phyloP scores from a whole-genome alignment of 2,797 vertebrate genomes.

The Erpetoichthys calabaricus region DNA sequence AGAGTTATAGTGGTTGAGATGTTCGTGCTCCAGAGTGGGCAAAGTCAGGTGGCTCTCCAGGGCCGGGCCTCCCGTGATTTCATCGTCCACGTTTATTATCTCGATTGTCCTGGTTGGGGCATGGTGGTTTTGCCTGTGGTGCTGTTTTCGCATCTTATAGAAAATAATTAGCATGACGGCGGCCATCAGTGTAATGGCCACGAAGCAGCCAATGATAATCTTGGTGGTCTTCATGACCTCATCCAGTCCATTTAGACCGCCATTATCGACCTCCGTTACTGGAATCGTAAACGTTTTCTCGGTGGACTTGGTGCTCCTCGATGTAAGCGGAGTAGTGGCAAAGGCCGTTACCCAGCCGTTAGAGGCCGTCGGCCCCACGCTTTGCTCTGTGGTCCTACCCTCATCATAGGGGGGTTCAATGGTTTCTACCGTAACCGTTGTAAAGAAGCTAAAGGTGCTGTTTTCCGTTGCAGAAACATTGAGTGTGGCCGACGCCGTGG shows the following conservation, averaged over 20 bases:
- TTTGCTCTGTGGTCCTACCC: slow-evolving; percentile 75
- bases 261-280: slow-evolving; percentile 70
- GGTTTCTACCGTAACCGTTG: slow-evolving; percentile 95
- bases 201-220: slow-evolving; percentile 98
- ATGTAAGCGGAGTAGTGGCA: slow-evolving; percentile 68
- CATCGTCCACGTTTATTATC: slow-evolving; percentile 97
- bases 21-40: slow-evolving; percentile 93
- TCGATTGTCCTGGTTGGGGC: slow-evolving; percentile 91
- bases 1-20: slow-evolving; percentile 96
- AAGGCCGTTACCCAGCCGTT: slow-evolving; percentile 69
- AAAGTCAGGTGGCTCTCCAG: slow-evolving; percentile 93
- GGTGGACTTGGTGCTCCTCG: slow-evolving; percentile 75
- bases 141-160: slow-evolving; percentile 99
- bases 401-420: slow-evolving; percentile 88
- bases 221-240: slow-evolving; percentile 99
- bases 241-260: slow-evolving; percentile 78
- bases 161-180: slow-evolving; percentile 98
- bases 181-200: slow-evolving; percentile 97
- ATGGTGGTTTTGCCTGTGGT: slow-evolving; percentile 94
- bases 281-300: slow-evolving; percentile 86
- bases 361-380: slow-evolving; percentile 74
- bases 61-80: slow-evolving; percentile 79
- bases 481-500: slow-evolving; percentile 89
- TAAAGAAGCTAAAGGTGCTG: slow-evolving; percentile 90
- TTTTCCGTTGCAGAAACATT: slow-evolving; percentile 90